Evolutionary conservation across 2,888 invertebrate genomes (phyloP), one percentile per base, ranked within the genome.

Genomic region (Dasypolia templi): DNA sequence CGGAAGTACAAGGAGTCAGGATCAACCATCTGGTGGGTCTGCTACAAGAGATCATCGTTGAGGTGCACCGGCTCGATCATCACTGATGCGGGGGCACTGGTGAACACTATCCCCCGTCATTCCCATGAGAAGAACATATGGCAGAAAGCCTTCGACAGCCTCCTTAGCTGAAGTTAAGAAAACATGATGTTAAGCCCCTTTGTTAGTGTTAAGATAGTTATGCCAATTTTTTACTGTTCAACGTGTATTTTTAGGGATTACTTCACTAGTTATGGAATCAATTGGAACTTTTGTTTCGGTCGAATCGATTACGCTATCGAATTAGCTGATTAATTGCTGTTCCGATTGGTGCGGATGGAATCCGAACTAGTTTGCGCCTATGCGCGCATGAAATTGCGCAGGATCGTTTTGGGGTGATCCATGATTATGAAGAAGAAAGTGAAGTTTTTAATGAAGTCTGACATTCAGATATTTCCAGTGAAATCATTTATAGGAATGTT

Each of bases 21-120:
- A 1, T 39, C 71, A 35, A 91, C 88, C 17, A 87, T 86, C 26
- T 87, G 90, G 88, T 92, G 92, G 92, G 86, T 88, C 14, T 92
- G 92, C 70, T 86, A 89, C 63, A 91, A 90, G 75, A 81, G 89
- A 6, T 85, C 88, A 5, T 82, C 85, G 5, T 79, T 79, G 7
- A 86, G 83, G 19, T 91, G 92, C 61, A 86, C 83, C 1, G 91
- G 90, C 0, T 87, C 88, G 39, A 73, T 90, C 53, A 84, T 86
- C 70, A 91, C 91, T 6, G 64, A 86, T 5, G 80, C 86, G 3
- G 82, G 88, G 11, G 73, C 75, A 39, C 70, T 91, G 42, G 81
- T 85, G 39, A 88, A 86, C 44, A 79, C 77, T 39, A 84, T 84
- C 9, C 71, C 82, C 1, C 65, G 79, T 6, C 91, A 91, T 64